A percentile compares a stretch with the other conserved stretches of the same genome.
These are phyloP conservation scores for Operophtera brumata DNA, from an alignment of 2,888 invertebrate genomes.

Conservation along the genomic window DNA sequence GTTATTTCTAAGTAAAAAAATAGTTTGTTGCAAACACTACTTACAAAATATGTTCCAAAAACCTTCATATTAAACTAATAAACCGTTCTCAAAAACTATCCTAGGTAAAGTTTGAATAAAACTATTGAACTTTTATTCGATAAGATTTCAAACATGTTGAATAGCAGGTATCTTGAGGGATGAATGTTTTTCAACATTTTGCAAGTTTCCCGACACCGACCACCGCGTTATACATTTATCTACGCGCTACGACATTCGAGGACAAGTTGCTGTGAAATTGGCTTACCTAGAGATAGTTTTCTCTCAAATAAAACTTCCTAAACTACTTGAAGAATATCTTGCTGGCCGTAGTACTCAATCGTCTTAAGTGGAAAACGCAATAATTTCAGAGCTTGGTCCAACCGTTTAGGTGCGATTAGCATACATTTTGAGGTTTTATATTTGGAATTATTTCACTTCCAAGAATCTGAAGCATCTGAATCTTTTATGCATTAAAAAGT, in stretches of 20 bases:
- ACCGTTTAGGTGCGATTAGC: conserved; percentile 1
- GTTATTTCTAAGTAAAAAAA: no score
- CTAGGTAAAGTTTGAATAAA: not conserved
- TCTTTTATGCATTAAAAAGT: not conserved
- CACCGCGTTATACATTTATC: conserved; percentile 24
- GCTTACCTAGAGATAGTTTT: conserved; percentile 29
- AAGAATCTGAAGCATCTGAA: no score
- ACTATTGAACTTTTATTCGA: not conserved
- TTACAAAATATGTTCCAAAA: no score
- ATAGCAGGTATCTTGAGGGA: conserved; percentile 10
- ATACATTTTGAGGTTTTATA: not conserved
- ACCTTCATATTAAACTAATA: no score
- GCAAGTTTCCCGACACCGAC: conserved; percentile 25
- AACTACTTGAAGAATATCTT: conserved; percentile 27
- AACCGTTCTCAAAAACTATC: not conserved
- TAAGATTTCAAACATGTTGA: not conserved
- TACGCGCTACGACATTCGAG: conserved; percentile 24
- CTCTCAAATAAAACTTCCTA: conserved; percentile 27
- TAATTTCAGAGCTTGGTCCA: conserved; percentile 10
- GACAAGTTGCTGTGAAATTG: conserved; percentile 30
- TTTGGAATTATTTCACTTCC: not conserved
- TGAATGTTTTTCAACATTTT: conserved; percentile 23
- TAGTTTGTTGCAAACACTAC: no score
- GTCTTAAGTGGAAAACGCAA: conserved; percentile 24
- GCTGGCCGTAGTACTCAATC: conserved; percentile 19